Conservation (phyloP, 1,140 invertebrate species). For the Scylla paramamosain region DNA sequence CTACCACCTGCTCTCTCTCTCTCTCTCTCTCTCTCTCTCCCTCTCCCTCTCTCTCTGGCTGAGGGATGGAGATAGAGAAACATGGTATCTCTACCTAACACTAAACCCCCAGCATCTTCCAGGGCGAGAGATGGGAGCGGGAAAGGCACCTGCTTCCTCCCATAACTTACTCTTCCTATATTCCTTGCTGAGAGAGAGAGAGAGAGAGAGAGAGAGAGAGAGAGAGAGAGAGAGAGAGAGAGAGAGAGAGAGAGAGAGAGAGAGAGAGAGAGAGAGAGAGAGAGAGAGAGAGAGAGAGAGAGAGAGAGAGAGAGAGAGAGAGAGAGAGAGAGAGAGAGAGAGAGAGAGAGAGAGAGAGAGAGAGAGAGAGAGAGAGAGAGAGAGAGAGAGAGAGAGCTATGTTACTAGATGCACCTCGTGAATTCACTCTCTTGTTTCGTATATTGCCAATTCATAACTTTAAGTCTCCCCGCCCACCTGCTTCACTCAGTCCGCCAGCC, state of each 20-base stretch:
- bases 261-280: neutral
- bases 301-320: too few species aligned
- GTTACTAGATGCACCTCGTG: neutral
- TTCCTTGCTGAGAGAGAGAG: neutral
- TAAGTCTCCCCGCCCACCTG: neutral
- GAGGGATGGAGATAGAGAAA: too few species aligned
- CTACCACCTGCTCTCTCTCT: too few species aligned
- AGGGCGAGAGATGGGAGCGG: too few species aligned
- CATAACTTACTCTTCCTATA: neutral
- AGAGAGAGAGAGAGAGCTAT: neutral
- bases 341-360: too few species aligned
- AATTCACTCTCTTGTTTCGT: neutral
- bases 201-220: neutral
- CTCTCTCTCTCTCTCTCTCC: too few species aligned
- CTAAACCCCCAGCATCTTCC: too few species aligned
- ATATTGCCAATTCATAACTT: neutral
- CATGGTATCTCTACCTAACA: too few species aligned
- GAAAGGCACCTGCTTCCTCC: too few species aligned
- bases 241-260: slow-evolving; percentile 20
- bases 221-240: slow-evolving; percentile 5
- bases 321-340: slow-evolving; percentile 3
- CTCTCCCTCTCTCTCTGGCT: too few species aligned
- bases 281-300: too few species aligned
- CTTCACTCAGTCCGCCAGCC: neutral
- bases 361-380: neutral